Percentiles rank a stretch among this genome's conserved stretches.
phyloP scores from a whole-genome alignment of 2,888 invertebrate genomes.

The Caenorhabditis wallacei region DNA sequence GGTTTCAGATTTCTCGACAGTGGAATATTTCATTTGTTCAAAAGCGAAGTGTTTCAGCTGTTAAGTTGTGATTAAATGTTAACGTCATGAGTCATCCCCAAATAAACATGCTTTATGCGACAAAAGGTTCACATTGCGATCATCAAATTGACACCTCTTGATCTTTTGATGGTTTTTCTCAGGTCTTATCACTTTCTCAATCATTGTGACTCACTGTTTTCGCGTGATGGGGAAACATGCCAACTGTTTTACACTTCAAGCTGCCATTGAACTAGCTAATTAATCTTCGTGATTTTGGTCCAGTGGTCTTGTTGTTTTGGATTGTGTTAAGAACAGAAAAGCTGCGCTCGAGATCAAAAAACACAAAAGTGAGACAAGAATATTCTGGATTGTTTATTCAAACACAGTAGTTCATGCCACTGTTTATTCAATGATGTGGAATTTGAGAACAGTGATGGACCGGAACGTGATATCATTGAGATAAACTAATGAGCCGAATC shows the following conservation, averaged over 20 bases:
- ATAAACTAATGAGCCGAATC: neutral
- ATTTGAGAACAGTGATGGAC: conserved; percentile 22
- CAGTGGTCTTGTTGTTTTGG: conserved; percentile 24
- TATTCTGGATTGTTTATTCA: conserved; percentile 34
- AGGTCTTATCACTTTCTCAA: conserved; percentile 35
- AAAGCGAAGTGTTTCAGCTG: neutral
- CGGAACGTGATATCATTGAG: conserved; percentile 56
- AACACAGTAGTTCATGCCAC: conserved; percentile 21
- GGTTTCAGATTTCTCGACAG: too few species aligned
- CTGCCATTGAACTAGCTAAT: neutral
- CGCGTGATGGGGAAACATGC: conserved; percentile 19
- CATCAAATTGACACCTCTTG: conserved; percentile 31
- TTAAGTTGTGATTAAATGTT: conserved; percentile 2
- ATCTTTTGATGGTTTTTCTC: conserved; percentile 34
- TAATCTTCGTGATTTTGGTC: conserved; percentile 2
- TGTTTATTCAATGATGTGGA: conserved; percentile 46
- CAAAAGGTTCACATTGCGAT: conserved; percentile 37
- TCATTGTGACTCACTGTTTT: conserved; percentile 18
- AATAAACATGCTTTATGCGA: conserved; percentile 37
- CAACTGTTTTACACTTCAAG: conserved; percentile 33
- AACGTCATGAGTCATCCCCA: conserved; percentile 33
- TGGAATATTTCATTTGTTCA: too few species aligned
- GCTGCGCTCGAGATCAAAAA: neutral
- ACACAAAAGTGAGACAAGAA: neutral
- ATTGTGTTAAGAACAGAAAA: neutral